Evolutionary conservation across 92 coral and sea anemone genomes (phyloP), one percentile per base, ranked within the genome.

Genomic region (Galaxea fascicularis): DNA sequence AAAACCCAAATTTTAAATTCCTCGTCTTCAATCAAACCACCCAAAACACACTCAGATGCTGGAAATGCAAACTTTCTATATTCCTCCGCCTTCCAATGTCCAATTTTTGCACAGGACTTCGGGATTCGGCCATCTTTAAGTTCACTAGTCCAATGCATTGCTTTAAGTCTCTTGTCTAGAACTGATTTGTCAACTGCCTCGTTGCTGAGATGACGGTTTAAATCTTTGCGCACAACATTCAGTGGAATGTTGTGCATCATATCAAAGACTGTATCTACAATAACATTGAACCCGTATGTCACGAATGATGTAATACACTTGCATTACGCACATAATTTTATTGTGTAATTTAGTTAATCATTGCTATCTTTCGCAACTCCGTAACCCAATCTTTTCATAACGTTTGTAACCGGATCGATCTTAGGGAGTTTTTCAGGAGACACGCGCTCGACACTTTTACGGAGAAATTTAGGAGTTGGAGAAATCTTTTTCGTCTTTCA

Each of bases 311-410:
- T n/a, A n/a, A n/a, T n/a, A n/a, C n/a, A n/a, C n/a, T n/a, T n/a
- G n/a, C n/a, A n/a, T 90, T 90, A 66, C 77, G 70, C n/a, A 91
- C 91, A 24, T 90, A 70, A 64, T 90, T n/a, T n/a, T n/a, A n/a
- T n/a, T n/a, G n/a, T n/a, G n/a, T n/a, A n/a, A n/a, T n/a, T n/a
- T n/a, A n/a, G n/a, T n/a, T n/a, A n/a, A n/a, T n/a, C n/a, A n/a
- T n/a, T n/a, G n/a, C n/a, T n/a, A n/a, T n/a, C n/a, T n/a, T n/a
- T n/a, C n/a, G n/a, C n/a, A n/a, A n/a, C n/a, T n/a, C n/a, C n/a
- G n/a, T n/a, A n/a, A n/a, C n/a, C n/a, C n/a, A n/a, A n/a, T n/a
- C n/a, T n/a, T n/a, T n/a, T n/a, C n/a, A n/a, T n/a, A n/a, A n/a
- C n/a, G n/a, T n/a, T n/a, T n/a, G n/a, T n/a, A n/a, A n/a, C n/a